Conservation (phyloP, 2,113 vertebrate genomes). For the Sander lucioperca region DNA sequence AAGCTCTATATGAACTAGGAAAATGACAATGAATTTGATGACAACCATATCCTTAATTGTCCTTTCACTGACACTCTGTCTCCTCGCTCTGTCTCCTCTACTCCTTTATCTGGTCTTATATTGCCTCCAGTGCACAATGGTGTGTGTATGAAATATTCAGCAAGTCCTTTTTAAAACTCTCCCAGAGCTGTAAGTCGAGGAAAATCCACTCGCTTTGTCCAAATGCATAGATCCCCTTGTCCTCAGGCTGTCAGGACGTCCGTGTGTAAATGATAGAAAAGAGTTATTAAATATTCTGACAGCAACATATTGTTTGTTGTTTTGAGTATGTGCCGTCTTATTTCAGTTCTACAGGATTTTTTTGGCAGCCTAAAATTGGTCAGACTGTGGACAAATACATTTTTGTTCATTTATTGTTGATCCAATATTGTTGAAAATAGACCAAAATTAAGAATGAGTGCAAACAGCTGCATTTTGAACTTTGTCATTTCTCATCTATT, state of each 20-base stretch:
- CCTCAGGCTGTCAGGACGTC: slow-evolving; percentile 18
- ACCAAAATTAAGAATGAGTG: background rate
- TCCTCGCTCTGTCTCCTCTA: background rate
- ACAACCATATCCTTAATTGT: background rate
- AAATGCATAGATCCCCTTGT: background rate
- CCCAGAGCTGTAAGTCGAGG: background rate
- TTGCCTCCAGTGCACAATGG: background rate
- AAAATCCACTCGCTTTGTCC: slow-evolving; percentile 1
- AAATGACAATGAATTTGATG: background rate
- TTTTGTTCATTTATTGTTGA: background rate
- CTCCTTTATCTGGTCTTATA: background rate
- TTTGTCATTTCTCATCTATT: background rate
- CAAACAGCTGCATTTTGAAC: background rate
- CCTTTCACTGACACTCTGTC: background rate
- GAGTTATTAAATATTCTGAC: slow-evolving; percentile 31
- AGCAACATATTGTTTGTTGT: slow-evolving; percentile 30
- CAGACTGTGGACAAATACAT: slow-evolving; percentile 3
- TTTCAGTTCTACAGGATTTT: background rate
- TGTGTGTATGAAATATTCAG: slow-evolving; percentile 25
- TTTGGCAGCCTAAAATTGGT: slow-evolving; percentile 3
- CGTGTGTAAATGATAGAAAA: slow-evolving; percentile 16
- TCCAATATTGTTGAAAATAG: background rate
- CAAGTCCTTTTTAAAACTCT: slow-evolving; percentile 10
- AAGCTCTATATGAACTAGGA: background rate
- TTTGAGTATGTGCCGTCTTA: slow-evolving; percentile 15